Base-by-base conservation (phyloP, 2,797 vertebrate species). In the Bradypodion pumilum region DNA sequence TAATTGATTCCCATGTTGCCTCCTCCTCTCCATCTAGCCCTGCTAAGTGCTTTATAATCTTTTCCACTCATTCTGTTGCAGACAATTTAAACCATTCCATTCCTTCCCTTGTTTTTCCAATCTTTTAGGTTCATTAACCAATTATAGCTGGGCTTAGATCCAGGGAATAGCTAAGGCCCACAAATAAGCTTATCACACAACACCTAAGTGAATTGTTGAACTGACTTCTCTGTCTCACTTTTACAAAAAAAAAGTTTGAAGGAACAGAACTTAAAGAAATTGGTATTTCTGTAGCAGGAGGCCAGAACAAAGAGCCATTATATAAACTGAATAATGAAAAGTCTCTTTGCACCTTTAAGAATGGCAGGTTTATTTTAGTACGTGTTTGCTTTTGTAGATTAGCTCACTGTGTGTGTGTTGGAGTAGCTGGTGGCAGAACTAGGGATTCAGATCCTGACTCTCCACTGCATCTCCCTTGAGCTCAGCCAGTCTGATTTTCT, bases 121-220 rank as follows among this genome's bases (percentile, higher is more conserved):
- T 84, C 70, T 85, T 79, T 37, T 42, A 13, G 65, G 76, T 62
- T 81, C 0, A 0, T 90, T 92, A 91, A 78, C 80, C 80, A 93
- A 72, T 82, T 90, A 81, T 44, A 90, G 44, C 74, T 91, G 83
- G 87, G 85, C 87, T 70, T 62, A 77, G 78, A 65, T 88, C 90
- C 91, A 92, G 63, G 91, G 85, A 86, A 1, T 68, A 88, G 75
- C 87, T 49, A 69, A 79, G n/a, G 80, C 83, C 72, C 82, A 78
- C 49, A 78, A 74, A 83, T 82, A 87, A 86, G 81, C 85, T 90
- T 80, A 91, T 89, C 87, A 92, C 75, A 89, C 76, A 84, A 76
- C 82, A 89, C 87, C 89, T 90, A 81, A 84, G 65, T 83, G 85
- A 91, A 91, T 10, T 78, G 85, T 83, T 88, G 76, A 87, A 81